Percentiles rank a stretch among this genome's conserved stretches.
Evolutionary conservation across 2,888 invertebrate genomes (phyloP).

Genomic region (Heliconius aoede): DNA sequence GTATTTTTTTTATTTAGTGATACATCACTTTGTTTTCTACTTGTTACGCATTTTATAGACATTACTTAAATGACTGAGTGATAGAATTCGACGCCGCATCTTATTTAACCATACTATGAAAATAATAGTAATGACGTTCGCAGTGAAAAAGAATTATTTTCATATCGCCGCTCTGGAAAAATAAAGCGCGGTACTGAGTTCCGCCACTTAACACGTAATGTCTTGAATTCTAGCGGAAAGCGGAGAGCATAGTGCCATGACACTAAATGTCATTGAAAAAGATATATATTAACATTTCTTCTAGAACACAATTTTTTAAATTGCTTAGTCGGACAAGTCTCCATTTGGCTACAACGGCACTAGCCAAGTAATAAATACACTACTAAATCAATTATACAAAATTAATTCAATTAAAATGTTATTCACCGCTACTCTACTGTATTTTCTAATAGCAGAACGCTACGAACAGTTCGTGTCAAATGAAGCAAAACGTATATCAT

Average conservation of each 20-base stretch:
- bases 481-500: slow-evolving; percentile 48
- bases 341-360: background rate
- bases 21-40: too few relatives aligned
- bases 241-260: background rate
- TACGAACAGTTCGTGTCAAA: slow-evolving; percentile 33
- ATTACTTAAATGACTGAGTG: too few relatives aligned
- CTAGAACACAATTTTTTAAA: background rate
- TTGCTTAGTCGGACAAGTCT: background rate
- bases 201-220: background rate
- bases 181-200: background rate
- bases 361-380: background rate
- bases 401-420: slow-evolving; percentile 8
- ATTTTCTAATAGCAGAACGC: slow-evolving; percentile 33
- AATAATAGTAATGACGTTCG: too few relatives aligned
- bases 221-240: background rate
- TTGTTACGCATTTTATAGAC: too few relatives aligned
- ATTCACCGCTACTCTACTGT: slow-evolving; percentile 19
- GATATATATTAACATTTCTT: background rate
- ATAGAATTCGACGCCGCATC: background rate
- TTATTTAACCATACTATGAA: background rate
- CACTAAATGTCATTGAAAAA: background rate
- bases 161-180: too few relatives aligned
- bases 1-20: too few relatives aligned
- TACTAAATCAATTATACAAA: background rate
- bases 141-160: too few relatives aligned